Evolutionary conservation across 2,113 vertebrate genomes (phyloP), one percentile per base, ranked within the genome.

Genomic region (Mastomys natalensis): DNA sequence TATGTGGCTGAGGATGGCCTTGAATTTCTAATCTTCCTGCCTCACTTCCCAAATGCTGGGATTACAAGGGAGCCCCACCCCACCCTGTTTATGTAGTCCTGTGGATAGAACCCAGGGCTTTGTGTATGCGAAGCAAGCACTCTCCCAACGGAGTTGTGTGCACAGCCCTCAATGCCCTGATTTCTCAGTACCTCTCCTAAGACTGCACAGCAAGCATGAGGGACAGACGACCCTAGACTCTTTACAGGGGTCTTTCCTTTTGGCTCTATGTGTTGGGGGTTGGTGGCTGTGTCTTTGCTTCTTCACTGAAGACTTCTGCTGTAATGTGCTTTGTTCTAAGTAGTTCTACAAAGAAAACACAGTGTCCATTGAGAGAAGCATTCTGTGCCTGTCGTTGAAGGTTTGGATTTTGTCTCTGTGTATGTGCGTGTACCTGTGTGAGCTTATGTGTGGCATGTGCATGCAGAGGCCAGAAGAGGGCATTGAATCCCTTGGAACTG

Each of bases 171-270:
- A 78, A 0, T 0, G 70, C 21, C 58, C 37, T n/a, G 37, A 29
- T 78, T 90, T 85, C 60, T 58, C 37, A 82, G 26, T 13, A 9
- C 66, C 29, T 55, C 40, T 74, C 58, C n/a, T 66, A 60, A 48
- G 68, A 43, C 62, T 43, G 51, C n/a, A 4, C 17, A 51, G 17
- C 72, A 31, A 1, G 1, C 13, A 51, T 34, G 60, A 34, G 73
- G 26, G 9, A 12, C 55, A 7, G 0, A 12, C 37, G 43, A 17
- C 26, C 9, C 11, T 40, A 5, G 17, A 1, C 26, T 72, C 53
- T 60, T 26, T 0, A 19, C 3, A 22, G 77, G 82, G 13, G 0
- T 0, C 40, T 9, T 70, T 60, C 29, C 40, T 1, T 9, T 4
- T 62, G 40, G 43, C 51, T 29, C 0, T 0, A 29, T 17, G 19